Evolutionary conservation across 53 echinoderm and acorn worm species (phyloP).

Genomic region (Astropecten irregularis): DNA sequence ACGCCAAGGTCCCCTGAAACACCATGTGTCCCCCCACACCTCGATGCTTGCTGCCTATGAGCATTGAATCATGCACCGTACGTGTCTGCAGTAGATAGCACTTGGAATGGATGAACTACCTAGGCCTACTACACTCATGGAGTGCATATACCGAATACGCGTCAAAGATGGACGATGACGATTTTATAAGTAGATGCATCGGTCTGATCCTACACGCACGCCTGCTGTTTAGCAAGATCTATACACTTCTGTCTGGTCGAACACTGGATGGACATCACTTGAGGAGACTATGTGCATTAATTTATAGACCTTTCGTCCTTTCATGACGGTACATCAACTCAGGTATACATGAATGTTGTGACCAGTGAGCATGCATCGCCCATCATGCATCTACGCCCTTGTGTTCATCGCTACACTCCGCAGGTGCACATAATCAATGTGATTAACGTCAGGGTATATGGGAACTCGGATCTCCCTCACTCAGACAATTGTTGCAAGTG

Average conservation of each 20-base stretch:
- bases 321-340: no score
- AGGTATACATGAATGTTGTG: constrained; percentile 5
- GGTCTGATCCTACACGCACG: constrained; percentile 26
- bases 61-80: constrained; percentile 7
- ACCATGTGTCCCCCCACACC: constrained; percentile 40
- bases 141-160: not conserved
- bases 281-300: constrained; percentile 4
- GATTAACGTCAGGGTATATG: not conserved
- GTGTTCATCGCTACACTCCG: not conserved
- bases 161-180: constrained; percentile 3
- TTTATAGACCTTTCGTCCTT: no score
- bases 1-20: not conserved
- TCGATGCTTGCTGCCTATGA: not conserved
- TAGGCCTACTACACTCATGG: no score
- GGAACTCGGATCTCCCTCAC: not conserved
- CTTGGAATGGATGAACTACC: constrained; percentile 31
- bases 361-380: not conserved
- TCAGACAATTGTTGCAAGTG: constrained; percentile 16
- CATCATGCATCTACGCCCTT: no score
- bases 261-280: constrained; percentile 14
- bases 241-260: not conserved
- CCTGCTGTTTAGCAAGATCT: constrained; percentile 5
- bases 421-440: constrained; percentile 47
- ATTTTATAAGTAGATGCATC: constrained; percentile 26
- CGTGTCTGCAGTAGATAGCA: constrained; percentile 39